Base-by-base conservation (phyloP, 2,888 invertebrate species). In the Pyralis farinalis region DNA sequence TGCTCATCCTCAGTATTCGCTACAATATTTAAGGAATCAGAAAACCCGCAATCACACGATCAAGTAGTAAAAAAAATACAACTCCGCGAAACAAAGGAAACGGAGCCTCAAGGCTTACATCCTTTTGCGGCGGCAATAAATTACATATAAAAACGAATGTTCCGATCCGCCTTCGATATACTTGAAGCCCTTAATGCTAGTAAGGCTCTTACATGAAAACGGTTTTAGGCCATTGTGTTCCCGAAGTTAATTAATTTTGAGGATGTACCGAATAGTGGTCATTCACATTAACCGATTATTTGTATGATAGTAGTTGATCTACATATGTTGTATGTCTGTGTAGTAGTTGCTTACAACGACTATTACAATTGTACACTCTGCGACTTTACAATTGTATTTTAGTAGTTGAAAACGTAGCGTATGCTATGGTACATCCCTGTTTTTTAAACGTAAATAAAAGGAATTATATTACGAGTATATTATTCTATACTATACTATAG, bases 111-210 rank as follows among this genome's bases (percentile, higher is more conserved):
- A 37, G 29, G 36, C 36, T 20, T 25, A 20, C 36, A 37, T 29
- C 29, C 36, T 37, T 37, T 37, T 30, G 16, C 36, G 29, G 36
- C 29, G 28, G 20, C 36, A 37, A 37, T 37, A 37, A 37, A 37
- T 37, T 37, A 37, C 36, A 10, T 37, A 37, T 37, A 37, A 29
- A 25, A 12, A 11, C 36, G 29, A 29, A 28, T 20, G 36, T 37
- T 29, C 29, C 36, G 36, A 29, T 37, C 29, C 16, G 16, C 16
- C 25, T 7, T 25, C 25, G 25, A 25, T 25, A 7, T 25, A 25
- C 25, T 25, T 3, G n/a, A 25, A 25, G 25, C 25, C 25, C 25
- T 25, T 25, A 25, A 25, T 25, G 25, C 25, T 25, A 2, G 25
- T 25, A 25, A n/a, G 25, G 25, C 7, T 25, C 25, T 25, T 25